Evolutionary conservation across 2,797 vertebrate genomes (phyloP).

Genomic region (Muscicapa comitata): DNA sequence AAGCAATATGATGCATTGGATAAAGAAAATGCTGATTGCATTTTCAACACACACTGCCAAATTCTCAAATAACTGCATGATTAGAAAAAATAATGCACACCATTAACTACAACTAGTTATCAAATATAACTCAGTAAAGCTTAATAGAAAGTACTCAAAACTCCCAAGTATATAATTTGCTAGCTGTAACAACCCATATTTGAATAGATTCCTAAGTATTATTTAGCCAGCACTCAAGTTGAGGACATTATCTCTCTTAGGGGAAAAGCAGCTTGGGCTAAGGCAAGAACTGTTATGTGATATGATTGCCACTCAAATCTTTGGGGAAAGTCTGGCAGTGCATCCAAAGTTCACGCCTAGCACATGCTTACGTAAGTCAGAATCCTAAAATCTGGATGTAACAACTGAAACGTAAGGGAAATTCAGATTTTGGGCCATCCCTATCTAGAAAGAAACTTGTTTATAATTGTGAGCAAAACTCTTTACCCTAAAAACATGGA

Average conservation of each 20-base stretch:
- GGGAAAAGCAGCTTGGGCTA: background rate
- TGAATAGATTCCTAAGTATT: background rate
- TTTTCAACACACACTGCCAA: background rate
- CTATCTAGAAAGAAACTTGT: background rate
- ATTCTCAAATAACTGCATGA: background rate
- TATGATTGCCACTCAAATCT: background rate
- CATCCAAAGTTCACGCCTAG: background rate
- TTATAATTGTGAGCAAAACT: background rate
- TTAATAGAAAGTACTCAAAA: background rate
- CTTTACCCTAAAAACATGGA: background rate
- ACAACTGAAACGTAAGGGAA: background rate
- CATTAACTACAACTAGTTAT: background rate
- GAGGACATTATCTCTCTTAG: background rate
- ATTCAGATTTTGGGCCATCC: background rate
- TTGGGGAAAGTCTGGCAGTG: background rate
- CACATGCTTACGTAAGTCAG: background rate
- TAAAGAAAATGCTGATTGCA: background rate
- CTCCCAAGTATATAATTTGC: background rate
- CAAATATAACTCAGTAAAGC: background rate
- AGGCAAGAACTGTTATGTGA: background rate
- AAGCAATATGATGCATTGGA: background rate
- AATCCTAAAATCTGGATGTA: background rate
- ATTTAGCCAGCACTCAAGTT: background rate
- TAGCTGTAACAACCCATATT: background rate
- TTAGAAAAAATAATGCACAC: background rate